Evolutionary conservation across 2,888 invertebrate genomes (phyloP).

Genomic region (Brenthis daphne): DNA sequence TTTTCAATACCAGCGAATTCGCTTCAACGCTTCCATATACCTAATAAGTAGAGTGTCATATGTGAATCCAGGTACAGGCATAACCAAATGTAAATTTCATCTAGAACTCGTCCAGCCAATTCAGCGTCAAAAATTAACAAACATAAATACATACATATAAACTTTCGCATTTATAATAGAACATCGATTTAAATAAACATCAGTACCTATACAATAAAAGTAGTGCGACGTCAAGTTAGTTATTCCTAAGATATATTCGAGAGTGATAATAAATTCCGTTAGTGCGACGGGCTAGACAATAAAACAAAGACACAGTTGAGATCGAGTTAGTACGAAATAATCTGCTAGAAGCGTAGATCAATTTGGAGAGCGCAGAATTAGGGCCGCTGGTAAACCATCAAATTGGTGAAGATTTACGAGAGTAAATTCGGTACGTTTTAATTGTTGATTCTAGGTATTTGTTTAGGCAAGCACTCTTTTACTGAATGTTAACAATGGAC

Average conservation of each 20-base stretch:
- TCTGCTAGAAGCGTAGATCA: slow-evolving; percentile 57
- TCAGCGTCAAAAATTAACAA: too few species aligned
- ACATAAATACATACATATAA: too few species aligned
- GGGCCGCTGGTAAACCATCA: slow-evolving; percentile 49
- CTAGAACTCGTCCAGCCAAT: too few species aligned
- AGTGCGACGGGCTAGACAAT: slow-evolving; percentile 38
- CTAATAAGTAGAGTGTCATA: too few species aligned
- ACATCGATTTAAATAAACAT: too few species aligned
- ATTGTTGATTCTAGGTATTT: slow-evolving; percentile 41
- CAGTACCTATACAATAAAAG: neutral
- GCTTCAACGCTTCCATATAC: too few species aligned
- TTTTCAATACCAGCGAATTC: neutral
- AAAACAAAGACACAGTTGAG: slow-evolving; percentile 49
- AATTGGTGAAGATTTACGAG: slow-evolving; percentile 57
- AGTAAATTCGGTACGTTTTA: slow-evolving; percentile 43
- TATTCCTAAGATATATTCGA: slow-evolving; percentile 17
- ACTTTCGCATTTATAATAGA: too few species aligned
- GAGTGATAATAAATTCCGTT: slow-evolving; percentile 30
- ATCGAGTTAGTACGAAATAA: slow-evolving; percentile 57
- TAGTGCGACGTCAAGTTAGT: too few species aligned
- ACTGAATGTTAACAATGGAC: slow-evolving; percentile 38
- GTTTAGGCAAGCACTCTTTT: slow-evolving; percentile 40
- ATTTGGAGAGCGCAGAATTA: slow-evolving; percentile 58
- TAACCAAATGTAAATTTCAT: too few species aligned
- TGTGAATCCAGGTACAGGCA: too few species aligned